Conservation (phyloP, 2,113 vertebrate genomes). For the Pelodiscus sinensis region DNA sequence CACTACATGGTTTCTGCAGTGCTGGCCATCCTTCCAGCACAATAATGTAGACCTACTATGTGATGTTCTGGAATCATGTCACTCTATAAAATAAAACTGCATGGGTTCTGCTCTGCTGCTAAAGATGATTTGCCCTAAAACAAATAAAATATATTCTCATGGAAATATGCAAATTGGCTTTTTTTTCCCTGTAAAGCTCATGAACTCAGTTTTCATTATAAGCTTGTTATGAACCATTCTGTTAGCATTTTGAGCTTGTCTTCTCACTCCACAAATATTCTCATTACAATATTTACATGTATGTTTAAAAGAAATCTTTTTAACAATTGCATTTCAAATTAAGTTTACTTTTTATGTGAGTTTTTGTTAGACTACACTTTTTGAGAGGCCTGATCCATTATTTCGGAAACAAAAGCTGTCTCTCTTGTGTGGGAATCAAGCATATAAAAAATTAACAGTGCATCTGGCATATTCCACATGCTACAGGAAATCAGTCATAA, state of each 20-base stretch:
- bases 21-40: too few species aligned
- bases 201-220: background rate
- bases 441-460: background rate
- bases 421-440: background rate
- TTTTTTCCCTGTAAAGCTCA: background rate
- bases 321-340: background rate
- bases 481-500: background rate
- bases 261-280: background rate
- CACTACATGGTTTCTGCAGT: background rate
- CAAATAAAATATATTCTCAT: background rate
- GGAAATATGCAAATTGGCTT: background rate
- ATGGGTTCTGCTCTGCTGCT: background rate
- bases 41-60: rapidly evolving
- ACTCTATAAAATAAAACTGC: background rate
- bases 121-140: background rate
- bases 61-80: background rate
- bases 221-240: background rate
- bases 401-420: background rate
- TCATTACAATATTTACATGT: background rate
- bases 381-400: background rate
- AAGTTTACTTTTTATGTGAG: background rate
- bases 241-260: background rate
- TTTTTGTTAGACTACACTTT: background rate
- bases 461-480: background rate
- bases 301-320: background rate